Conservation (phyloP, 2,113 vertebrate genomes). For the Seriola dumerili region DNA sequence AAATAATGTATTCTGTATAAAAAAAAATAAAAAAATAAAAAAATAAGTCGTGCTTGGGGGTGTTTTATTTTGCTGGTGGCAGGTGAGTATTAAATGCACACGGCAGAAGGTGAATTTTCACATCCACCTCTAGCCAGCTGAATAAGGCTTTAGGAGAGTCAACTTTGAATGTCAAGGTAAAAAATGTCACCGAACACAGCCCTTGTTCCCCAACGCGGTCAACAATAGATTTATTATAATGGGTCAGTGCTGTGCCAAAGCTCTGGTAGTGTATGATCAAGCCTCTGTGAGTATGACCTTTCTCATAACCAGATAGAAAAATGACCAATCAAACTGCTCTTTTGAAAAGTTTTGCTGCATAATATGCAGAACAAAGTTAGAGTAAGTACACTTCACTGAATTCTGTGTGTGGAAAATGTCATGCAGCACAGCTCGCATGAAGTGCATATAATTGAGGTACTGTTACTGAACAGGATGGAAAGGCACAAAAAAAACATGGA, state of each 20-base stretch:
- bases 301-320: constrained; percentile 29
- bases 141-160: background rate
- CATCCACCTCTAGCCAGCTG: background rate
- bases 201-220: background rate
- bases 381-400: background rate
- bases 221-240: constrained; percentile 7
- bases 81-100: constrained; percentile 42
- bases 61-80: constrained; percentile 27
- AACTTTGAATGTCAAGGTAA: constrained; percentile 32
- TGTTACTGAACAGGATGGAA: background rate
- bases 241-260: constrained; percentile 6
- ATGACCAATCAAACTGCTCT: background rate
- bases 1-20: constrained; percentile 19
- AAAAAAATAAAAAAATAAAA: background rate
- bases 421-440: background rate
- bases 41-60: constrained; percentile 15
- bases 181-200: constrained; percentile 33
- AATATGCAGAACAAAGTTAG: background rate
- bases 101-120: background rate
- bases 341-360: constrained; percentile 37
- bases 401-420: background rate
- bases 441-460: background rate
- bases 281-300: constrained; percentile 35
- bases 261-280: background rate
- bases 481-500: background rate